These are phyloP conservation scores for Oreocharis arfaki DNA, from an alignment of 2,113 vertebrate species.

Conservation along the genomic window DNA sequence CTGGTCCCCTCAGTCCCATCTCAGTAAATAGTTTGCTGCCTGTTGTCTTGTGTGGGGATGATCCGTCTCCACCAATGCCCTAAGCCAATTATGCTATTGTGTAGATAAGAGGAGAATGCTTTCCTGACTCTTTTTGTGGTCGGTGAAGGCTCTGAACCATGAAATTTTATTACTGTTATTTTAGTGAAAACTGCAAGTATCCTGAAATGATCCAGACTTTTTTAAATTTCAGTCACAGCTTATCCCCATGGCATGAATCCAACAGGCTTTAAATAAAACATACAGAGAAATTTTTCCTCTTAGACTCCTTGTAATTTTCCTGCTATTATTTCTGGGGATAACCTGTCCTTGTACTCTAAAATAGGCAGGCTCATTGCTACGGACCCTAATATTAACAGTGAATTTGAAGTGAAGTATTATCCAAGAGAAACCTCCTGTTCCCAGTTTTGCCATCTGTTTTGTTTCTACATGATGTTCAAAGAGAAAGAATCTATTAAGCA, in stretches of 20 bases:
- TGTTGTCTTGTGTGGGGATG: neutral
- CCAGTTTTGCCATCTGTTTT: constrained; percentile 37
- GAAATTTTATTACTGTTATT: constrained; percentile 5
- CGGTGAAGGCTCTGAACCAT: neutral
- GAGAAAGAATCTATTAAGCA: neutral
- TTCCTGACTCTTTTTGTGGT: neutral
- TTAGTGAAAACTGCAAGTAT: neutral
- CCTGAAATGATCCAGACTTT: constrained; percentile 27
- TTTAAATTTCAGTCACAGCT: constrained; percentile 18
- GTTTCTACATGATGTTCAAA: neutral
- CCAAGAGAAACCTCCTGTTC: constrained; percentile 13
- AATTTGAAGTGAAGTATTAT: neutral
- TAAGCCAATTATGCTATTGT: neutral
- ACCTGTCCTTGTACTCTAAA: constrained; percentile 31
- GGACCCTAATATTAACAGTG: constrained; percentile 1
- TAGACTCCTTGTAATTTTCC: neutral
- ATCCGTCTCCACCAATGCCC: neutral
- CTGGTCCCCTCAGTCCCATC: neutral
- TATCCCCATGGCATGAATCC: neutral
- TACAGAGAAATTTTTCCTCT: neutral
- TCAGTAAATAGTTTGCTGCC: neutral
- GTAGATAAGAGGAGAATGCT: neutral
- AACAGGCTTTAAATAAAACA: neutral
- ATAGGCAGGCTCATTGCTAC: neutral
- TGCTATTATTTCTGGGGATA: constrained; percentile 24